phyloP scores from a whole-genome alignment of 2,888 invertebrate species.

The Eristalis intricaria region DNA sequence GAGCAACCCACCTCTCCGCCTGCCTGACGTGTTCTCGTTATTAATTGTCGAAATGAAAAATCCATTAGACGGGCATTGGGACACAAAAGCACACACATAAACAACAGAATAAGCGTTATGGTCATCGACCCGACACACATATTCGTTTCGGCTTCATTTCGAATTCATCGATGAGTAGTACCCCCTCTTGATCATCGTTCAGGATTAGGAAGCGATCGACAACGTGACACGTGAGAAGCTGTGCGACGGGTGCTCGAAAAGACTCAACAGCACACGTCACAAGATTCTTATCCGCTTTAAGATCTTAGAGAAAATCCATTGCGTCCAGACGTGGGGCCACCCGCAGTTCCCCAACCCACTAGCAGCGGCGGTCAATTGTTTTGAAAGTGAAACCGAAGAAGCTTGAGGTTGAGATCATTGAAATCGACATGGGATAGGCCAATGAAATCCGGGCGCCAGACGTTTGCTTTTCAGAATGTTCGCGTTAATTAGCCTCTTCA shows the following conservation, averaged over 20 bases:
- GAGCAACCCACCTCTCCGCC: neutral
- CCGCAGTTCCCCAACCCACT: neutral
- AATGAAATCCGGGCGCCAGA: conserved; percentile 3
- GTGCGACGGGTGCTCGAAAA: neutral
- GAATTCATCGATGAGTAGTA: neutral
- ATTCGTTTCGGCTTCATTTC: neutral
- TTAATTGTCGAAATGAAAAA: conserved; percentile 14
- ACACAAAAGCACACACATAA: neutral
- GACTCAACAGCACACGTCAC: neutral
- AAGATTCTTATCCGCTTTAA: neutral
- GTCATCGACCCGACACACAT: conserved; percentile 8
- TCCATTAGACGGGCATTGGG: conserved; percentile 1
- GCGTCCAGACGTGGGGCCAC: no score
- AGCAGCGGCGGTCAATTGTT: neutral
- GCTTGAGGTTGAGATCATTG: neutral
- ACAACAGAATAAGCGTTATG: conserved; percentile 4
- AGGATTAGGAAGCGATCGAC: conserved; percentile 2
- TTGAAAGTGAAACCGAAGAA: conserved; percentile 2
- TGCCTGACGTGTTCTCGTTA: neutral
- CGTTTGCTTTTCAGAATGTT: neutral
- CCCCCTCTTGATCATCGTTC: neutral
- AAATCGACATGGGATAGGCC: neutral
- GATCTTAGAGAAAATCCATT: no score
- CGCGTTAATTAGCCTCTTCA: neutral
- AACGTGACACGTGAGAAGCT: neutral